Evolutionary conservation across 2,797 vertebrate genomes (phyloP).

Genomic region (Leuciscus waleckii): DNA sequence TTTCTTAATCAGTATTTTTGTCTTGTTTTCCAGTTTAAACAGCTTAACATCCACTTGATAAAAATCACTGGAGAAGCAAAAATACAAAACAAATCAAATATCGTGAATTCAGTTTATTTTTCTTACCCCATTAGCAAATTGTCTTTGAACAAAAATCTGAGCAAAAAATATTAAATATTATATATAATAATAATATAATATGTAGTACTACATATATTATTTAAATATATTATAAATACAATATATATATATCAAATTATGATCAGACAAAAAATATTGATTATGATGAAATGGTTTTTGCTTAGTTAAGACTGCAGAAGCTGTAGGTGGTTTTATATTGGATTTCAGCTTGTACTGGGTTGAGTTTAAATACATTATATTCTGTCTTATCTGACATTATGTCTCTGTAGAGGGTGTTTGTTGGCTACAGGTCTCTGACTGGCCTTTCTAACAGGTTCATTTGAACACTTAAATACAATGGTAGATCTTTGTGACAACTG

Average conservation of each 20-base stretch:
- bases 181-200: neutral
- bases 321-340: neutral
- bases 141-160: neutral
- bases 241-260: neutral
- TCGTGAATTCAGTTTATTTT: neutral
- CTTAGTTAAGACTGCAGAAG: neutral
- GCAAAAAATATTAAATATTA: neutral
- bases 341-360: neutral
- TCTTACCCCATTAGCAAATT: neutral
- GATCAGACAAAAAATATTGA: neutral
- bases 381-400: neutral
- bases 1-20: neutral
- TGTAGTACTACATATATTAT: neutral
- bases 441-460: slow-evolving; percentile 46
- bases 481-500: neutral
- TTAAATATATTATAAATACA: neutral
- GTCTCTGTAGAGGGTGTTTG: slow-evolving; percentile 18
- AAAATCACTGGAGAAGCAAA: neutral
- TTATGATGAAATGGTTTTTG: neutral
- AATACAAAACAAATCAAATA: neutral
- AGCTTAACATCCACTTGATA: neutral
- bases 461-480: slow-evolving; percentile 44
- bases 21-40: neutral
- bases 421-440: slow-evolving; percentile 18
- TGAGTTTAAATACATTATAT: neutral